A percentile compares a stretch with the other conserved stretches of the same genome.
Evolutionary conservation across 1,140 invertebrate genomes (phyloP).

Genomic region (Drosophila baimaii): DNA sequence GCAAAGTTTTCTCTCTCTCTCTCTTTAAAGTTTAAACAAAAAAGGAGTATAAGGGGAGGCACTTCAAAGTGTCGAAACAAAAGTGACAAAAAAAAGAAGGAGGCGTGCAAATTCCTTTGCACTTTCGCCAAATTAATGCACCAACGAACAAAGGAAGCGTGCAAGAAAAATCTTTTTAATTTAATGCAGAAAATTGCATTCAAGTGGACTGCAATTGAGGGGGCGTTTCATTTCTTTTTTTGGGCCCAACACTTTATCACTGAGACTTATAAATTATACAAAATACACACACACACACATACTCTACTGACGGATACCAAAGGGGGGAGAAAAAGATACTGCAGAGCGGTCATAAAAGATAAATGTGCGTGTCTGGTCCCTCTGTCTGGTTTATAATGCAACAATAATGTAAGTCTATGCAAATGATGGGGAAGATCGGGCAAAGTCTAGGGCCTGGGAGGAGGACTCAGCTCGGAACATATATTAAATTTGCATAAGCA

Average conservation of each 20-base stretch:
- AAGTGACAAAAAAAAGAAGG: slow-evolving; percentile 76
- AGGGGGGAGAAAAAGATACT: slow-evolving; percentile 36
- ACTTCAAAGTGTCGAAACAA: slow-evolving; percentile 82
- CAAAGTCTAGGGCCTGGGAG: slow-evolving; percentile 6
- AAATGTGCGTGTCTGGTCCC: slow-evolving; percentile 39
- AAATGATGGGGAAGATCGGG: slow-evolving; percentile 49
- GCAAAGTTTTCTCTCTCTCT: slow-evolving; percentile 38
- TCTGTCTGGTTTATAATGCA: slow-evolving; percentile 75
- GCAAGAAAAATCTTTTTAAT: slow-evolving; percentile 53
- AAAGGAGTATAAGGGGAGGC: slow-evolving; percentile 25
- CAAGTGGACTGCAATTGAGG: slow-evolving; percentile 47
- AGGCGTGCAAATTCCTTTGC: slow-evolving; percentile 46
- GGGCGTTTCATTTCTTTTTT: slow-evolving; percentile 20
- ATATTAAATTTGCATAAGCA: slow-evolving; percentile 82
- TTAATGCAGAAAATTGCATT: slow-evolving; percentile 71
- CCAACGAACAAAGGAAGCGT: slow-evolving; percentile 24
- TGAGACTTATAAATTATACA: slow-evolving; percentile 71
- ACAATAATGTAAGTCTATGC: slow-evolving; percentile 77
- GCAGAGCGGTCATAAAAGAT: slow-evolving; percentile 51
- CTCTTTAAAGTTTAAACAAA: too few relatives aligned
- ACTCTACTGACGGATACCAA: slow-evolving; percentile 50
- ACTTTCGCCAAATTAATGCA: slow-evolving; percentile 63
- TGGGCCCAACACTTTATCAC: slow-evolving; percentile 65
- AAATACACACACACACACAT: slow-evolving; percentile 30
- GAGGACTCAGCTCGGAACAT: slow-evolving; percentile 43